Conservation (phyloP, 2,797 vertebrate species). For the Emys orbicularis region DNA sequence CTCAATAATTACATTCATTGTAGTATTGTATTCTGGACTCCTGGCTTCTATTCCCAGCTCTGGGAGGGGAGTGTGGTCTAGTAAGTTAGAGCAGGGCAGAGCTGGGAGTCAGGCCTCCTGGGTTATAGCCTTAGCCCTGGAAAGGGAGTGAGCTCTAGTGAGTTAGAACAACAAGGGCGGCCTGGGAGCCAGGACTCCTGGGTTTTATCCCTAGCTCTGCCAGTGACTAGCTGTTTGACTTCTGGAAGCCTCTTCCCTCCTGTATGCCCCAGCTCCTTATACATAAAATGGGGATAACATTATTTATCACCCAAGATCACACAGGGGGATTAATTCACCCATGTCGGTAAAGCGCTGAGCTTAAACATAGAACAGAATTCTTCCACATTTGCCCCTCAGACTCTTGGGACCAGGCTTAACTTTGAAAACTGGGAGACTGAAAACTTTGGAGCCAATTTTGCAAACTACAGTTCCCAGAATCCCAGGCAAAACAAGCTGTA, state of each 20-base stretch:
- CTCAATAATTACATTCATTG: background rate
- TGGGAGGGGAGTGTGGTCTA: background rate
- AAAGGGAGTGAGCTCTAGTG: no score
- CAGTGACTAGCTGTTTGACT: background rate
- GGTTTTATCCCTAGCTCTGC: background rate
- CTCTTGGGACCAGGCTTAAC: background rate
- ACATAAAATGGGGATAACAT: background rate
- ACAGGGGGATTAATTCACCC: background rate
- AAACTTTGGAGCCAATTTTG: background rate
- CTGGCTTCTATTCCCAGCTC: background rate
- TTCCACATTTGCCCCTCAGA: background rate
- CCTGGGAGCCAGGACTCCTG: no score
- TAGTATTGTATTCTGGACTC: background rate
- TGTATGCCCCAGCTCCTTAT: background rate
- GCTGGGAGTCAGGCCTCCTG: background rate
- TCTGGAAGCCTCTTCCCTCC: background rate
- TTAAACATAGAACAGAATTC: background rate
- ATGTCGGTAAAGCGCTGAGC: background rate
- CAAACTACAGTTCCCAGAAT: background rate
- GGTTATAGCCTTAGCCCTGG: background rate
- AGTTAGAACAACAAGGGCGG: background rate
- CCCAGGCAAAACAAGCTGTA: background rate
- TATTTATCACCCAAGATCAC: background rate
- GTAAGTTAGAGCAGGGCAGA: background rate
- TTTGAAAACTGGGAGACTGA: background rate